Evolutionary conservation across 1,140 invertebrate genomes (phyloP).

Genomic region (Zophobas atratus): DNA sequence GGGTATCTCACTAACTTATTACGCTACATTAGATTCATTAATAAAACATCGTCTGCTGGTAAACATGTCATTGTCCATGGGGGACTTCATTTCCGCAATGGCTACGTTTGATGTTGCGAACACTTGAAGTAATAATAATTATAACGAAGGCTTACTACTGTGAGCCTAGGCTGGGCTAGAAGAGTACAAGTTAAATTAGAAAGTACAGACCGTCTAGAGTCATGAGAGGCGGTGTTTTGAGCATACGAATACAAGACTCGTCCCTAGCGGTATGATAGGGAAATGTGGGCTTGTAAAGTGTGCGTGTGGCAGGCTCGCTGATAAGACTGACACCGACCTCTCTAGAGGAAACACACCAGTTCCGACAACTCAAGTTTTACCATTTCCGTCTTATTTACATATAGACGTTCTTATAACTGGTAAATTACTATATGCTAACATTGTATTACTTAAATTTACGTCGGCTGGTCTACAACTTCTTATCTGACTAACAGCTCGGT

Average conservation of each 20-base stretch:
- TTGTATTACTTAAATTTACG: conserved; percentile 47
- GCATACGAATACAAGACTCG: conserved; percentile 46
- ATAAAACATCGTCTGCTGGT: conserved; percentile 19
- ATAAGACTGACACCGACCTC: conserved; percentile 56
- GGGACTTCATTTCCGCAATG: background rate
- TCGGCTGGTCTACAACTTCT: conserved; percentile 24
- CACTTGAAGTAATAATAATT: conserved; percentile 27
- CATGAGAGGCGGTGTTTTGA: conserved; percentile 12
- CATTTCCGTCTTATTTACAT: conserved; percentile 58
- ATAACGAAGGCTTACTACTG: conserved; percentile 23
- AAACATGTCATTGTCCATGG: conserved; percentile 37
- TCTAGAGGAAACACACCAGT: conserved; percentile 53
- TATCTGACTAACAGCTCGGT: conserved; percentile 20
- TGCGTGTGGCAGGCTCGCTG: conserved; percentile 55
- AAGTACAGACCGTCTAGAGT: conserved; percentile 40
- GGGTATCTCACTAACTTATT: conserved; percentile 30
- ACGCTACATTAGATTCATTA: conserved; percentile 28
- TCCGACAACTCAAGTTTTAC: conserved; percentile 56
- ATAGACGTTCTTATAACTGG: conserved; percentile 54
- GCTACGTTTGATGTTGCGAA: conserved; percentile 16
- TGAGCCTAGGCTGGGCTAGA: conserved; percentile 19
- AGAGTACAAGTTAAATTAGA: conserved; percentile 46
- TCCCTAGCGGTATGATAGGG: conserved; percentile 55
- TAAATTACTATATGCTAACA: conserved; percentile 53
- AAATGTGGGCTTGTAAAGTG: conserved; percentile 55